Percentiles rank a stretch among this genome's conserved stretches.
Conservation (phyloP, 2,888 invertebrate genomes). For the Rosalia funebris region DNA sequence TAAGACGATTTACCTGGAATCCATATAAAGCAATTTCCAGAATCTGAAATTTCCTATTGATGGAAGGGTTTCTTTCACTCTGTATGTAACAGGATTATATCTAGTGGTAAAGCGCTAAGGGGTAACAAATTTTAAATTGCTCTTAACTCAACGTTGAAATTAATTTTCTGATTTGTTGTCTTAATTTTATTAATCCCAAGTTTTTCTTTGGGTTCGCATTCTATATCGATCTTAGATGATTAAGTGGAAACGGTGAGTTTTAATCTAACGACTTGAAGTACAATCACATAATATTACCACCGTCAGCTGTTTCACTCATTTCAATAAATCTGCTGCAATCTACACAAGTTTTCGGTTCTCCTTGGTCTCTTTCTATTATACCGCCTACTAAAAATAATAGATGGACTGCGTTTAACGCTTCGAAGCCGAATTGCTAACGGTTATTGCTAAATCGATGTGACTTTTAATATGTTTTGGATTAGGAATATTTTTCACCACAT, state of each 20-base stretch:
- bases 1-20: no score
- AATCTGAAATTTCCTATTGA: no score
- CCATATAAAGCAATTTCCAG: no score
- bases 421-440: constrained; percentile 43
- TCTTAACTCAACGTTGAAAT: no score
- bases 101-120: no score
- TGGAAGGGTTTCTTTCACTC: no score
- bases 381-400: constrained; percentile 42
- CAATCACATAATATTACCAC: constrained; percentile 40
- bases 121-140: no score
- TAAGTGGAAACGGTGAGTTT: constrained; percentile 31
- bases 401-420: constrained; percentile 40
- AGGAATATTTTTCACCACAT: constrained; percentile 20
- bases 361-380: constrained; percentile 30
- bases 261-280: constrained; percentile 35
- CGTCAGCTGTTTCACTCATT: constrained; percentile 47
- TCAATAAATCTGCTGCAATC: constrained; percentile 46
- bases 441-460: constrained; percentile 42
- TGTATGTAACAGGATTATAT: no score
- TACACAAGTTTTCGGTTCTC: constrained; percentile 39
- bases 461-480: constrained; percentile 44
- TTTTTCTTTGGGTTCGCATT: neutral
- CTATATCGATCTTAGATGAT: constrained; percentile 8
- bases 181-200: neutral
- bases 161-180: neutral